Evolutionary conservation across 2,113 vertebrate species (phyloP), one percentile per base, ranked within the genome.

Genomic region (Aramus guarauna): DNA sequence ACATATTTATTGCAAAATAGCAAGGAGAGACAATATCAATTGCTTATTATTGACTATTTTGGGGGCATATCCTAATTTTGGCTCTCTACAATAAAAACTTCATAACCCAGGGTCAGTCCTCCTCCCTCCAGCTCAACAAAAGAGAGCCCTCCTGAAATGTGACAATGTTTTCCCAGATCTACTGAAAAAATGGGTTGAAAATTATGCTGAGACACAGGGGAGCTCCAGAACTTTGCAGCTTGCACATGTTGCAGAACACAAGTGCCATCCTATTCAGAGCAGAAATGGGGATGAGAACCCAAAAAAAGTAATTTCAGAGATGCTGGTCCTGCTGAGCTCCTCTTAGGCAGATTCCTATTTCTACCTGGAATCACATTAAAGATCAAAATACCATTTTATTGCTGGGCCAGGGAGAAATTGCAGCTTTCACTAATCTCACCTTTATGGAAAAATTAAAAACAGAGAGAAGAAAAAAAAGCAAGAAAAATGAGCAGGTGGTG

Each of bases 291-390:
- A 63, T 26, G 6, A 68, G 22, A 84, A 21, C 23, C 32, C 4
- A 1, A 63, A 11, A 41, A 55, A 62, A 71, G 37, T 45, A 5
- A 63, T 67, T 86, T 85, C 47, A 85, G 56, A 64, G 68, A n/a
- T 75, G 17, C 7, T 1, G 2, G 20, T 68, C 8, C 0, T 84
- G 11, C 60, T 15, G 36, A 80, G 12, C 2, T 2, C 8, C 2
- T 4, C 12, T 67, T 9, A 0, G 16, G 9, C 13, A 29, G 18
- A 41, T 88, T 85, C 8, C 29, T 39, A 29, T 23, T 93, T 81
- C 90, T 94, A 47, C 34, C 68, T 81, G 24, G 21, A 93, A 55
- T 89, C 60, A 67, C 1, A 2, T 36, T 12, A 26, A 88, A 80
- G 34, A 86, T 48, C n/a, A 47, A 71, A 76, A 66, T 36, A 64